A percentile compares a stretch with the other conserved stretches of the same genome.
phyloP scores from a whole-genome alignment of 2,797 vertebrate genomes.

The Columba guinea region DNA sequence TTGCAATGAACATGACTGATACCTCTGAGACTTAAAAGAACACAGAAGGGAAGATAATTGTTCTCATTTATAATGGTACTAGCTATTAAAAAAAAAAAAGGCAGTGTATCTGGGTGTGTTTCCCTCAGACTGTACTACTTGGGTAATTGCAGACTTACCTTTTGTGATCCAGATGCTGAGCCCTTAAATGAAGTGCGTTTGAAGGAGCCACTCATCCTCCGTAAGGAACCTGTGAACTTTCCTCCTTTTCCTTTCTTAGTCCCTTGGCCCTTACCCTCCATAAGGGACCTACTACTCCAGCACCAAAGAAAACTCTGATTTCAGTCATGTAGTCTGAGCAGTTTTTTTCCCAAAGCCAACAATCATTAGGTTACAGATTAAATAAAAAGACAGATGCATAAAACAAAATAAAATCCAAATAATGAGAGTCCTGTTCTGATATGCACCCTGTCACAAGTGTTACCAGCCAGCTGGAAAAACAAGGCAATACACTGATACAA shows the following conservation, averaged over 20 bases:
- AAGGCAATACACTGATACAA: slow-evolving; percentile 72
- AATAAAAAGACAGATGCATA: not conserved
- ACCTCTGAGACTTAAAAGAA: not conserved
- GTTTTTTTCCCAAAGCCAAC: not conserved
- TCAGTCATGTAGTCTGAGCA: not conserved
- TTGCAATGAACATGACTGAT: not conserved
- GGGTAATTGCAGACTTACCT: slow-evolving; percentile 81
- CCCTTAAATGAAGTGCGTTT: slow-evolving; percentile 91
- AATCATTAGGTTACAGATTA: slow-evolving; percentile 4
- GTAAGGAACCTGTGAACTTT: slow-evolving; percentile 68
- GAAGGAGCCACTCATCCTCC: slow-evolving; percentile 81
- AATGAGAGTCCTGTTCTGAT: not conserved
- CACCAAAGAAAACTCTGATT: slow-evolving; percentile 11
- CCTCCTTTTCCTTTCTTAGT: slow-evolving; percentile 60
- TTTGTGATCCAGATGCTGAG: slow-evolving; percentile 90
- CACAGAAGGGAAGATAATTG: not conserved
- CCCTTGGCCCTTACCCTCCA: slow-evolving; percentile 77
- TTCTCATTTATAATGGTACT: not conserved
- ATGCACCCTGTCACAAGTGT: slow-evolving; percentile 1
- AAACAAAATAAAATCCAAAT: not conserved
- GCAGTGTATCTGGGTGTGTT: not conserved
- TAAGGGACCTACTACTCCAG: slow-evolving; percentile 37
- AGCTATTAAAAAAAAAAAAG: not conserved
- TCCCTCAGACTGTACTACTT: not conserved
- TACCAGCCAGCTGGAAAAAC: slow-evolving; percentile 16